These are phyloP conservation scores for Eunapius fragilis DNA, from an alignment of 37 sponge, comb jelly and placozoan species.

Conservation along the genomic window DNA sequence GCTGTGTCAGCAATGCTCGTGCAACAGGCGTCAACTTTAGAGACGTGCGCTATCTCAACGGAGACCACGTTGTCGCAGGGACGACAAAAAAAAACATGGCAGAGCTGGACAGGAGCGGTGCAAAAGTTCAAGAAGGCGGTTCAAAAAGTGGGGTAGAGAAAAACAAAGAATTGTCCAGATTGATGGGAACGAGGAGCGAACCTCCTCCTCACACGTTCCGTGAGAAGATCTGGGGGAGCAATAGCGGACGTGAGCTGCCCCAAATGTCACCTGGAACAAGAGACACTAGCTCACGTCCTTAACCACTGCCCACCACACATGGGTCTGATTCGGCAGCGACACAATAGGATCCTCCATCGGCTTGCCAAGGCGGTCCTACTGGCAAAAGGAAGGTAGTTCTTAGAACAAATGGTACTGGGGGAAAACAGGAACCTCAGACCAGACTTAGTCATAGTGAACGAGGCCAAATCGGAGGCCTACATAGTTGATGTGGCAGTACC, in stretches of 20 bases:
- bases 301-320: background rate
- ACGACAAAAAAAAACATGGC: too few species aligned
- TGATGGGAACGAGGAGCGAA: background rate
- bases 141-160: background rate
- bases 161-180: background rate
- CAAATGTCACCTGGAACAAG: background rate
- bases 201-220: conserved; percentile 25
- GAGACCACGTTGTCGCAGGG: too few species aligned
- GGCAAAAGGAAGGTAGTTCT: background rate
- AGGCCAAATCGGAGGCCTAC: background rate
- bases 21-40: too few species aligned
- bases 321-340: background rate
- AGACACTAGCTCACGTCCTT: background rate
- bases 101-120: too few species aligned
- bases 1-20: too few species aligned
- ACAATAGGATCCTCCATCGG: background rate
- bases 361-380: background rate
- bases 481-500: conserved; percentile 10
- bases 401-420: background rate
- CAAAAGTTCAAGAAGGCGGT: too few species aligned
- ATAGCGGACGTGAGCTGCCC: background rate
- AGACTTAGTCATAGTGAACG: conserved; percentile 1
- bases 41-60: too few species aligned
- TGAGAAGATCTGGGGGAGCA: background rate
- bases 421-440: background rate